A percentile compares a stretch with the other conserved stretches of the same genome.
phyloP scores from a whole-genome alignment of 2,888 invertebrate genomes.

The Cylloceria caligata region DNA sequence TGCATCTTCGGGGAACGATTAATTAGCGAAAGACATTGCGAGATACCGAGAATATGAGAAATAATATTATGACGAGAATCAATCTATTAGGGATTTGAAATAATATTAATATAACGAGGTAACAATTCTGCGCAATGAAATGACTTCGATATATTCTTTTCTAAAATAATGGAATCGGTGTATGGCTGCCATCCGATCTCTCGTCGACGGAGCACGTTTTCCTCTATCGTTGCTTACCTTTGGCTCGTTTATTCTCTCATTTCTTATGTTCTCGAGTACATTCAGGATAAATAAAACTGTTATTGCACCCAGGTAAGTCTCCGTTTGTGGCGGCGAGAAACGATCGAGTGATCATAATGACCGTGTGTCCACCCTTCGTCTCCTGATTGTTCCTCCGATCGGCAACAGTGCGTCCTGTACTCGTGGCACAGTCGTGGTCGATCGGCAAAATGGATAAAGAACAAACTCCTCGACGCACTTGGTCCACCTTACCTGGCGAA shows the following conservation, averaged over 20 bases:
- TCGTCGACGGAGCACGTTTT: constrained; percentile 23
- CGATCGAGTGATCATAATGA: constrained; percentile 20
- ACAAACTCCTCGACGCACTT: constrained; percentile 37
- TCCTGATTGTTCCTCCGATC: not conserved
- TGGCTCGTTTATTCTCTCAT: not conserved
- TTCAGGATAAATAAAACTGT: constrained; percentile 47
- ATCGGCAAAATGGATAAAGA: constrained; percentile 49
- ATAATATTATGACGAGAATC: not conserved
- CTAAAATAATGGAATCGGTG: constrained; percentile 30
- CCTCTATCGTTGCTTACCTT: not conserved
- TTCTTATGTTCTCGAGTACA: constrained; percentile 2
- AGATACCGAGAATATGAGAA: constrained; percentile 42
- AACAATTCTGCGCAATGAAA: not conserved
- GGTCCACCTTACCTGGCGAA: constrained; percentile 41
- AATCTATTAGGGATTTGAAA: not conserved
- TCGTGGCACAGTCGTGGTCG: constrained; percentile 21
- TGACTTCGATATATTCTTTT: constrained; percentile 16
- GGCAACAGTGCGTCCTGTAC: not conserved
- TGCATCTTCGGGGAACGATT: constrained; percentile 47
- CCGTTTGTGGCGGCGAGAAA: not conserved
- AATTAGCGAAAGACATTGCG: constrained; percentile 31
- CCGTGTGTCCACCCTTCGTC: not conserved
- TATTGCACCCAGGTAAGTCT: constrained; percentile 18
- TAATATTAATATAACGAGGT: constrained; percentile 13
- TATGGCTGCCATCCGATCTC: constrained; percentile 45